phyloP scores from a whole-genome alignment of 2,113 vertebrate genomes.

The Cynocephalus volans region DNA sequence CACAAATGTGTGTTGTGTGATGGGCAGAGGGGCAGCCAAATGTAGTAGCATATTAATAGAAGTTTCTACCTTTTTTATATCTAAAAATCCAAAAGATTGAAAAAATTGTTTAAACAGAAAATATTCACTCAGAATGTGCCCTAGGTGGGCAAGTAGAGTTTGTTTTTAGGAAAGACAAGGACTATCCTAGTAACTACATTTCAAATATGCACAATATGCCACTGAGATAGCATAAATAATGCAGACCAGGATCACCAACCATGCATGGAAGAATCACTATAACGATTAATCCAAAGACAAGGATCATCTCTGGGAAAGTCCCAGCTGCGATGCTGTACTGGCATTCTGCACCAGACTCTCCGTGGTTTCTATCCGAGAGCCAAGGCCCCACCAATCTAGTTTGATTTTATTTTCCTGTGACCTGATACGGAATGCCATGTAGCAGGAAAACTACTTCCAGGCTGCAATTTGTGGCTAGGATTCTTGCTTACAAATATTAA shows the following conservation, averaged over 20 bases:
- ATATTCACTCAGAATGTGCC: neutral
- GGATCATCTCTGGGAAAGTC: neutral
- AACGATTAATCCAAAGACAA: neutral
- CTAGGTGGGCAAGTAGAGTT: neutral
- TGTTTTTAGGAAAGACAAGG: neutral
- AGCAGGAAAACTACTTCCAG: neutral
- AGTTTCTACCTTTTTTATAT: neutral
- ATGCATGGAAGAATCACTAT: neutral
- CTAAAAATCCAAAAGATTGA: neutral
- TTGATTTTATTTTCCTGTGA: neutral
- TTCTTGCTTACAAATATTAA: conserved; percentile 31
- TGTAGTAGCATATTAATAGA: neutral
- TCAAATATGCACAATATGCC: neutral
- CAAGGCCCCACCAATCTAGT: neutral
- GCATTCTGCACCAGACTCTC: neutral
- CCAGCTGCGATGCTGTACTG: neutral
- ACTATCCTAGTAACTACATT: neutral
- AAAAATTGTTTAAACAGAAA: neutral
- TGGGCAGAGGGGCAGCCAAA: too few species aligned
- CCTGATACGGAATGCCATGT: neutral
- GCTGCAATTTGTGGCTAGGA: neutral
- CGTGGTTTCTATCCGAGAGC: neutral
- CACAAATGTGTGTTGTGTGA: too few species aligned
- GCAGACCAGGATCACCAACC: neutral
- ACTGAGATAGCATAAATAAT: neutral